Base-by-base conservation (phyloP, 2,113 vertebrate genomes). In the Pteropus alecto region DNA sequence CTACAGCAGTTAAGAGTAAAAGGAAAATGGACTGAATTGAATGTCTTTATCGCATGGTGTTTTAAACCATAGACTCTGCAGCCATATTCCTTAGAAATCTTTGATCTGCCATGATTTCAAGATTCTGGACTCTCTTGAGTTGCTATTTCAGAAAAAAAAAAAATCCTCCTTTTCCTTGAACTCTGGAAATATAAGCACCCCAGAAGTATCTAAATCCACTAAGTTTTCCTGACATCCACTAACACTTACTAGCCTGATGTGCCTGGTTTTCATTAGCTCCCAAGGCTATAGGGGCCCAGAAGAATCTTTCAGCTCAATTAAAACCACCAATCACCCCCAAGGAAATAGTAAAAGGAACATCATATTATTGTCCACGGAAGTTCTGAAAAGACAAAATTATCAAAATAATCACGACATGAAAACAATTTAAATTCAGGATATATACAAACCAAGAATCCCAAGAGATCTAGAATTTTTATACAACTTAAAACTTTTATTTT, bases 351-450 rank as follows among this genome's bases (percentile, higher is more conserved):
- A 93, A 83, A 97, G 33, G 8, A 92, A 67, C 13, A 87, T 61
- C 10, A 46, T 54, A 61, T 63, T 35, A 84, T 15, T 79, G n/a
- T 79, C 70, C 60, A 91, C 18, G 58, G 41, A 85, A 95, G 15
- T 77, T 83, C 81, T 68, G 28, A 46, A 83, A 97, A 96, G 79
- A 97, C 21, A 93, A 86, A 87, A 70, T 79, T 70, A 83, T 51
- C 58, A 86, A 79, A 61, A 79, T 82, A 85, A 90, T 76, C 24
- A 86, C n/a, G 96, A 43, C 21, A 63, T 41, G 14, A 46, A 73
- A 85, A 92, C 90, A 94, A 51, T 58, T 74, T 82, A 67, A 14
- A 94, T 68, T 86, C 51, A 82, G 43, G n/a, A 48, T n/a, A 76
- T 10, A 78, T 18, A 91, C 82, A 91, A 88, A n/a, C 38, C 0